Conservation (phyloP, 1,140 invertebrate genomes). For the Lerema accius region DNA sequence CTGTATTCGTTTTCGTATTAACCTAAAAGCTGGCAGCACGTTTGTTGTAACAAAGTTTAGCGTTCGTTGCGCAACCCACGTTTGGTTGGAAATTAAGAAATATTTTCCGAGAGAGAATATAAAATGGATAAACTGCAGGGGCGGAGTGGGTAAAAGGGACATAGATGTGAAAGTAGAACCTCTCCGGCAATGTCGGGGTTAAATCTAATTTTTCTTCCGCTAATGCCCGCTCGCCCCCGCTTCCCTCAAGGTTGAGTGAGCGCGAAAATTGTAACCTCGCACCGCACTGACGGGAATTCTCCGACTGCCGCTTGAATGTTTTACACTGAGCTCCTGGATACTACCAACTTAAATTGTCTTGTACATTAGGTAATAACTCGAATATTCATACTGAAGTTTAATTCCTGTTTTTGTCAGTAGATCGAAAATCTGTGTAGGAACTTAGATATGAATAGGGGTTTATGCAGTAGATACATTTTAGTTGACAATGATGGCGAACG, state of each 20-base stretch:
- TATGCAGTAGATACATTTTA: too few species aligned
- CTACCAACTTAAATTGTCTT: constrained; percentile 26
- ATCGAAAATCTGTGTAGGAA: too few species aligned
- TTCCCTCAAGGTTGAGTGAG: constrained; percentile 67
- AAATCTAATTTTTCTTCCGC: constrained; percentile 77
- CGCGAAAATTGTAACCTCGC: constrained; percentile 71
- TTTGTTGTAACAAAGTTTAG: constrained; percentile 24
- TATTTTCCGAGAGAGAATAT: constrained; percentile 55
- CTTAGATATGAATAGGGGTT: too few species aligned
- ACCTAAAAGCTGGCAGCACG: constrained; percentile 3
- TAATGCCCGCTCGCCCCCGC: constrained; percentile 58
- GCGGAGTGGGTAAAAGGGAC: constrained; percentile 56
- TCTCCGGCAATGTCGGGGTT: constrained; percentile 64
- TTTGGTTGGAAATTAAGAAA: constrained; percentile 55
- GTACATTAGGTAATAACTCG: too few species aligned
- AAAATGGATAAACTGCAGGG: constrained; percentile 63
- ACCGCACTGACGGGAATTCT: constrained; percentile 33
- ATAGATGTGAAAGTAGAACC: constrained; percentile 53
- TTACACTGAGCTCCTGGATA: constrained; percentile 19
- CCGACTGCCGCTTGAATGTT: constrained; percentile 33
- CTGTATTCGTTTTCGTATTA: constrained; percentile 25
- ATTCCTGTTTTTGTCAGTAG: too few species aligned
- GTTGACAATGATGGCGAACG: too few species aligned
- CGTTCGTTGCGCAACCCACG: not conserved
- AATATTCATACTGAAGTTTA: too few species aligned